These are phyloP conservation scores for Rhinoptilus africanus DNA, from an alignment of 2,113 vertebrate species.

Conservation along the genomic window DNA sequence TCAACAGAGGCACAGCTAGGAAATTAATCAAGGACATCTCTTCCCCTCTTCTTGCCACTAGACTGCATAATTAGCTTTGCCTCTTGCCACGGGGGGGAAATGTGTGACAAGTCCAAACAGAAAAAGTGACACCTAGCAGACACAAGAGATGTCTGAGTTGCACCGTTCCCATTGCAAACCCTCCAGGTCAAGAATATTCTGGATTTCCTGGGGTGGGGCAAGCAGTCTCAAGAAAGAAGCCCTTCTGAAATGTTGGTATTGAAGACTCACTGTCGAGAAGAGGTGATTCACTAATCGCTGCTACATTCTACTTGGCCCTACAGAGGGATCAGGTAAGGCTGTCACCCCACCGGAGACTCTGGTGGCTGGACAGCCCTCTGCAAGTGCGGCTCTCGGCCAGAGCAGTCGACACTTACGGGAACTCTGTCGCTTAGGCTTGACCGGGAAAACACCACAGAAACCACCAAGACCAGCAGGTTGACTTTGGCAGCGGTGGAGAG, in stretches of 20 bases:
- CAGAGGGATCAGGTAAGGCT: background rate
- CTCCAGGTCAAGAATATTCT: background rate
- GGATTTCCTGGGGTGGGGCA: background rate
- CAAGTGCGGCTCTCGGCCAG: accelerated
- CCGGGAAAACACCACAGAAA: background rate
- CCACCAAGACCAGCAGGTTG: conserved; percentile 33
- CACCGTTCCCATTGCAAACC: background rate
- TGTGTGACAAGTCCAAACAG: background rate
- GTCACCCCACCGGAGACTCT: too few species aligned
- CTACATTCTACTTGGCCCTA: too few species aligned
- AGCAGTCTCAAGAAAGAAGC: background rate
- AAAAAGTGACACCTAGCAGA: background rate
- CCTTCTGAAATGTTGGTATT: background rate
- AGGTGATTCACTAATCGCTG: background rate
- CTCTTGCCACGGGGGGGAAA: background rate
- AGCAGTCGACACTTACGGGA: conserved; percentile 29
- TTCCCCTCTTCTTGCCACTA: background rate
- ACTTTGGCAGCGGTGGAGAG: background rate
- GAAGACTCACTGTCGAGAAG: background rate
- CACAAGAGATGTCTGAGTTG: background rate
- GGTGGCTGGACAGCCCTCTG: background rate
- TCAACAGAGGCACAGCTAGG: background rate
- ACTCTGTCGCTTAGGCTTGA: conserved; percentile 1
- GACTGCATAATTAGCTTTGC: background rate
- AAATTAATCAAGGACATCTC: background rate